Conservation (phyloP, 64 coral and sea anemone genomes). For the Exaiptasia diaphana region DNA sequence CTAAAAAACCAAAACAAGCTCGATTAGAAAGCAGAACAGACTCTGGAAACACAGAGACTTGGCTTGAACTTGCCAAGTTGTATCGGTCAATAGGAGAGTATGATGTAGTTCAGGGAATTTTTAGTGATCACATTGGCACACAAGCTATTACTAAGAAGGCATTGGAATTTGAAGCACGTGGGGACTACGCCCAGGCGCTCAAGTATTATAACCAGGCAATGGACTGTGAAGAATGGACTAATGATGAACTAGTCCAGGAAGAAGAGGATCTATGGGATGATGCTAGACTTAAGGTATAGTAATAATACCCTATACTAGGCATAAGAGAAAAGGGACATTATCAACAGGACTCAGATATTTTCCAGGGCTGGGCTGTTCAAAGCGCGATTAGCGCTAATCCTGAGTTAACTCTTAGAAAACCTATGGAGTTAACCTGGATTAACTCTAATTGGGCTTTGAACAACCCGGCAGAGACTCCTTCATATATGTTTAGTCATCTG, state of each 20-base stretch:
- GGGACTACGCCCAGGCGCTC: slow-evolving; percentile 80
- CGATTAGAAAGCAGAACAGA: slow-evolving; percentile 8
- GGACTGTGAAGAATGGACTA: slow-evolving; percentile 50
- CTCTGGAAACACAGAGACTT: slow-evolving; percentile 62
- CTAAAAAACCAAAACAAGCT: slow-evolving; percentile 60
- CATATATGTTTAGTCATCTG: too few relatives aligned
- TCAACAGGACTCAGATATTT: too few relatives aligned
- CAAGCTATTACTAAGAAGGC: slow-evolving; percentile 72
- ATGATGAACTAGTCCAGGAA: slow-evolving; percentile 63
- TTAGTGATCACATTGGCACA: slow-evolving; percentile 88
- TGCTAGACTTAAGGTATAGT: slow-evolving; percentile 69
- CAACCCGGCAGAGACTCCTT: too few relatives aligned
- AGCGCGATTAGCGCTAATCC: too few relatives aligned
- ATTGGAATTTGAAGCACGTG: slow-evolving; percentile 84
- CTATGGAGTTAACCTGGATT: too few relatives aligned
- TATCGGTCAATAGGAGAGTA: slow-evolving; percentile 86
- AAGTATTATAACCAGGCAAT: slow-evolving; percentile 89
- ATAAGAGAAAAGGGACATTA: too few relatives aligned
- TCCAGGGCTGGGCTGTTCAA: too few relatives aligned
- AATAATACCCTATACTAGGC: too few relatives aligned
- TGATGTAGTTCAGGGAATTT: slow-evolving; percentile 89
- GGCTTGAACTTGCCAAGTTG: slow-evolving; percentile 93
- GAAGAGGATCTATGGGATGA: slow-evolving; percentile 97
- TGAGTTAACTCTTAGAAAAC: too few relatives aligned
- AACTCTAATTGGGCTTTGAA: too few relatives aligned